A percentile compares a stretch with the other conserved stretches of the same genome.
These are phyloP conservation scores for Ips typographus DNA, from an alignment of 1,140 invertebrate genomes.

Conservation along the genomic window DNA sequence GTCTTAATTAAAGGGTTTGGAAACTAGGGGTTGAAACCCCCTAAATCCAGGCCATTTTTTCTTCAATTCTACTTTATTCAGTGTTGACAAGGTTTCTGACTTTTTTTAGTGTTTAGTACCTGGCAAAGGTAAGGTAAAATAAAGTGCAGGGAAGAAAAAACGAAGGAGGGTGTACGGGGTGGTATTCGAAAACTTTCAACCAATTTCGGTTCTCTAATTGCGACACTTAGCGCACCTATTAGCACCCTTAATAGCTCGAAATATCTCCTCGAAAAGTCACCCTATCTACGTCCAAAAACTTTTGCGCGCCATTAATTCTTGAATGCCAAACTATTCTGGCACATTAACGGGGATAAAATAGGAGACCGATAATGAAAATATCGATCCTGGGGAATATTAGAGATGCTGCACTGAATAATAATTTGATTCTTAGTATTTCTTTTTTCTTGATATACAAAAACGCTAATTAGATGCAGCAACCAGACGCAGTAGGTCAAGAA, in stretches of 20 bases:
- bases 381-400: neutral
- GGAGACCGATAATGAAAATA: conserved; percentile 22
- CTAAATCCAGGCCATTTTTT: too few species aligned
- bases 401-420: too few species aligned
- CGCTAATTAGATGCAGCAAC: too few species aligned
- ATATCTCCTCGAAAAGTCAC: conserved; percentile 32
- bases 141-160: too few species aligned
- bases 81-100: too few species aligned
- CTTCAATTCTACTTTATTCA: too few species aligned
- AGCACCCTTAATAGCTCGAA: conserved; percentile 33
- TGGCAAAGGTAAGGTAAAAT: too few species aligned
- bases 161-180: neutral
- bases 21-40: neutral
- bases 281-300: conserved; percentile 28
- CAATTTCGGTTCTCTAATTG: conserved; percentile 29
- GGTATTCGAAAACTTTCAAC: conserved; percentile 26
- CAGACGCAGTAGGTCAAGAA: too few species aligned
- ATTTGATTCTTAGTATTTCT: too few species aligned
- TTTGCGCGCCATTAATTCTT: conserved; percentile 36
- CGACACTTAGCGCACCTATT: conserved; percentile 34
- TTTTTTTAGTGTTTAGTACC: too few species aligned
- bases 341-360: conserved; percentile 24
- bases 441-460: too few species aligned
- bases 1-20: conserved; percentile 51
- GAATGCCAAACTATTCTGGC: conserved; percentile 36